Percentiles rank a stretch among this genome's conserved stretches.
Evolutionary conservation across 1,140 invertebrate genomes (phyloP).

Genomic region (Muscidifurax raptorellus): DNA sequence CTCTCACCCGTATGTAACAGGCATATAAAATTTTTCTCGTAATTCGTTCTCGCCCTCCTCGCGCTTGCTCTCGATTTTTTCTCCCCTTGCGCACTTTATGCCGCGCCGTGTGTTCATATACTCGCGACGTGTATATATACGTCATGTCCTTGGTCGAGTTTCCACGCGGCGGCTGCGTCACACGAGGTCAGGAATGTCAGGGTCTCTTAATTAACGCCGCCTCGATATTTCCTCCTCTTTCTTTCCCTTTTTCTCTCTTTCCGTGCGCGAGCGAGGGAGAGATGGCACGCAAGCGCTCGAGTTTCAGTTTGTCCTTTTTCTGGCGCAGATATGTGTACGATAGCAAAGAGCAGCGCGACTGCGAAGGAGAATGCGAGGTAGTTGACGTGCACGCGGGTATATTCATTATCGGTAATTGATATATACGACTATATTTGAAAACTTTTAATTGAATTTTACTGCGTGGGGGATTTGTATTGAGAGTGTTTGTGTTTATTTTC

Average conservation of each 20-base stretch:
- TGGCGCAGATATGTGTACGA: too few species aligned
- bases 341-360: too few species aligned
- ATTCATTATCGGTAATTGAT: conserved; percentile 2
- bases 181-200: conserved; percentile 54
- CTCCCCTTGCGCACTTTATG: conserved; percentile 5
- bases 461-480: background rate
- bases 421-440: background rate
- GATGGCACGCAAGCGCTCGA: background rate
- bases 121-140: background rate
- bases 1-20: conserved; percentile 6
- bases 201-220: conserved; percentile 54
- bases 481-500: background rate
- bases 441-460: background rate
- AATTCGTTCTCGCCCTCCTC: background rate
- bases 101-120: background rate
- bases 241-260: conserved; percentile 41
- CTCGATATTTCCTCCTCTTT: conserved; percentile 33
- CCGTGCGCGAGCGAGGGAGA: background rate
- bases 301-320: background rate
- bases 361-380: background rate
- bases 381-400: background rate
- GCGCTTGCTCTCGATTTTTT: background rate
- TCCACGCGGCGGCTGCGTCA: background rate
- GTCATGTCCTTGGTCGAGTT: conserved; percentile 49
- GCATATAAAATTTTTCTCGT: background rate